phyloP scores from a whole-genome alignment of 2,797 vertebrate species.

The Anolis apletophallus region DNA sequence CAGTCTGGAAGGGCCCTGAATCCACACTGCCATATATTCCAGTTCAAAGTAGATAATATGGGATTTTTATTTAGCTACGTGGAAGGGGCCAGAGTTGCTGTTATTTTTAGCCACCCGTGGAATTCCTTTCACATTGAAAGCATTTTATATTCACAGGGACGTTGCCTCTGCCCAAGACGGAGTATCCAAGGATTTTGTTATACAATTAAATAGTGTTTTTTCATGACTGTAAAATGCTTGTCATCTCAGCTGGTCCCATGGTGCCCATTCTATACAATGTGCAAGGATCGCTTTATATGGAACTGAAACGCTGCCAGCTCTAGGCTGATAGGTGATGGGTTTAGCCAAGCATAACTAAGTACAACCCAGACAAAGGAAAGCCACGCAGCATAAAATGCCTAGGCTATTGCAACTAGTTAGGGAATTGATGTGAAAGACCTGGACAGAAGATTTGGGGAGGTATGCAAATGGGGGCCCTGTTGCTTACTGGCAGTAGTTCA shows the following conservation, averaged over 20 bases:
- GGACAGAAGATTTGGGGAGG: background rate
- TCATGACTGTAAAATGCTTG: background rate
- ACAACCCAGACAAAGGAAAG: slow-evolving; percentile 2
- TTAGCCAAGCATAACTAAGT: background rate
- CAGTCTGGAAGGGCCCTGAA: too few species aligned
- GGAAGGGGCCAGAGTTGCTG: background rate
- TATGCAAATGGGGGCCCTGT: too few species aligned
- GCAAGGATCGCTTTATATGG: slow-evolving; percentile 11
- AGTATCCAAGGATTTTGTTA: background rate
- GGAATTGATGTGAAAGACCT: background rate
- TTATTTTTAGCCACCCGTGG: background rate
- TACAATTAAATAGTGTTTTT: background rate
- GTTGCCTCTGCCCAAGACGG: background rate
- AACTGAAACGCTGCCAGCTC: slow-evolving; percentile 4
- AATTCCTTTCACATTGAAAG: background rate
- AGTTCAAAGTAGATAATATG: too few species aligned
- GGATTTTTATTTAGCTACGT: too few species aligned
- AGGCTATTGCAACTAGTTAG: background rate
- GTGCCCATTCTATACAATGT: background rate
- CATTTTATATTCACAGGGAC: background rate
- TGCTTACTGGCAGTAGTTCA: background rate
- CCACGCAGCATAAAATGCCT: background rate
- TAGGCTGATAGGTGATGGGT: background rate
- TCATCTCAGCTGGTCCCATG: slow-evolving; percentile 9
- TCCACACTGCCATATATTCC: too few species aligned